Evolutionary conservation across 37 sponge, comb jelly and placozoan species (phyloP), one percentile per base, ranked within the genome.

Genomic region (Lycopodina hypogea): DNA sequence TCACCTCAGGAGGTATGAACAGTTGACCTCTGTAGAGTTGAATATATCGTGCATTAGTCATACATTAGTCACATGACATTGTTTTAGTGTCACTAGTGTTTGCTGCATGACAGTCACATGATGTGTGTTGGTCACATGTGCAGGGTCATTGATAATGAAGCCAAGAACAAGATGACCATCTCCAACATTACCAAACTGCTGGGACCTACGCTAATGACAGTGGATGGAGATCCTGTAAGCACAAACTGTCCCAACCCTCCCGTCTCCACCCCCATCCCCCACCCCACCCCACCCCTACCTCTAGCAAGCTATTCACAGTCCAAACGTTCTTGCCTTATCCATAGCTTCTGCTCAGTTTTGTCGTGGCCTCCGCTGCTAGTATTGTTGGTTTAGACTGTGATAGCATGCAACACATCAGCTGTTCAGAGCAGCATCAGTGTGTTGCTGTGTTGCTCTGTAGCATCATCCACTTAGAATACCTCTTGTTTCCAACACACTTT

Each of bases 161-260:
- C 51, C 3, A 75, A 78, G 69, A 93, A 93, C 52, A 93, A 88
- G 83, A 93, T 93, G 93, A 35, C 75, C 29, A 19, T 81, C 9
- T 64, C 66, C 53, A 93, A 93, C 60, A 41, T 93, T 0, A 71
- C 71, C 2, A 78, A 71, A 32, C 75, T 93, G 11, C 89, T 93
- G 77, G 93, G 86, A 1, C 93, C 93, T 21, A 93, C 93, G 21
- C 79, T 93, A 1, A 93, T 93, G 93, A 93, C 93, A 23, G 86
- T 88, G 24, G 90, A 93, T 69, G 84, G 84, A 41, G 84, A 87
- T 58, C 55, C 84, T 23, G 90, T 90, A 56, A 90, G 90, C 68
- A 26, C 2, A 4, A 18, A 19, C 37, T 60, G 12, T 3, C 61
- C 70, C 32, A 19, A 26, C 48, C 1, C 80, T 22, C n/a, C 21